Base-by-base conservation (phyloP, 92 coral and sea anemone genomes). In the Parazoanthus swiftii region DNA sequence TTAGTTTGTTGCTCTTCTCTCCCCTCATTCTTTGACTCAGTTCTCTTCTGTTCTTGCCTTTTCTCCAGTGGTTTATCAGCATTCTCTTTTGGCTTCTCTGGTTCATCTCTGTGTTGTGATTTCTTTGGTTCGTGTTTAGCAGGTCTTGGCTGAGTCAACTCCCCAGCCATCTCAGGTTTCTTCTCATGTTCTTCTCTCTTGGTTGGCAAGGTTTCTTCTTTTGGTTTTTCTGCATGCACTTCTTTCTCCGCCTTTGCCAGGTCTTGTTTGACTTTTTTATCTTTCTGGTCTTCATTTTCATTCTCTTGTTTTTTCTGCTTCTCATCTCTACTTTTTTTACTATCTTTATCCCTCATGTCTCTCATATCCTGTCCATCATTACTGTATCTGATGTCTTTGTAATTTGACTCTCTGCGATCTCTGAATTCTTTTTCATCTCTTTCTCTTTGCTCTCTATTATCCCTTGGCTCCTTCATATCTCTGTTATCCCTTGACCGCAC, bases 401-500 rank as follows among this genome's bases (percentile, higher is more conserved):
- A 8, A 63, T 39, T 26, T 71, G 88, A 33, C 26, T 77, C 80
- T 56, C 68, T 84, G 86, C 39, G 42, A 21, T 80, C 77, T 88
- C 68, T 88, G 81, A 38, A 35, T 54, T 77, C 72, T 44, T 36
- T 75, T 70, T 46, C 46, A 18, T 33, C 36, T 33, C 77, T 86
- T 81, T 81, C 81, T 75, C 74, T 80, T 25, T 8, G 14, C 63
- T 91, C 91, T 70, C 79, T 85, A 76, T 46, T 37, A 33, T 90
- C 80, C 63, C 93, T 43, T 6, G 59, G 4, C 16, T 77, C 81
- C 23, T 38, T 77, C 29, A 38, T 42, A 77, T 77, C 81, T 25
- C 81, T 77, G 35, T 44, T 43, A 38, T 92, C 94, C 79, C 89
- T 88, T 14, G 88, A 54, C 37, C 89, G 95, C 72, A 87, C 76